Evolutionary conservation across 1,140 invertebrate species (phyloP).

Genomic region (Habropoda laboriosa): DNA sequence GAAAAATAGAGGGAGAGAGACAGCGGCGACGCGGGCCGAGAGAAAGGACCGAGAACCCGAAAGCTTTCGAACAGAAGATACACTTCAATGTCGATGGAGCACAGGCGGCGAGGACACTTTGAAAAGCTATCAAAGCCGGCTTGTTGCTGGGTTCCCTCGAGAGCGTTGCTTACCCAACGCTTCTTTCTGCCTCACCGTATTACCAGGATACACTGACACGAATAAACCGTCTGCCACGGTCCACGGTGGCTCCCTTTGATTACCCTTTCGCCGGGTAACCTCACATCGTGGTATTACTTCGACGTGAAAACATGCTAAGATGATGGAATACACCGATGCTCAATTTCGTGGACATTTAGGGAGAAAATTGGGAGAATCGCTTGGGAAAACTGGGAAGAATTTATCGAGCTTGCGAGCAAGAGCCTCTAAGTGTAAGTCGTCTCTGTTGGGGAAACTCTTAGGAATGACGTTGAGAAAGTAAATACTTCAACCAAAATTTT

Average conservation of each 20-base stretch:
- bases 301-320: neutral
- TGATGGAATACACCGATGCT: neutral
- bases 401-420: too few species aligned
- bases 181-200: constrained; percentile 28
- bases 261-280: neutral
- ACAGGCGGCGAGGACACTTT: constrained; percentile 34
- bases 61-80: constrained; percentile 28
- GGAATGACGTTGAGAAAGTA: too few species aligned
- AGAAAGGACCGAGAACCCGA: constrained; percentile 44
- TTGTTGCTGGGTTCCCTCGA: constrained; percentile 32
- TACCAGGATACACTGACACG: neutral
- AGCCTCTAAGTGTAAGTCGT: too few species aligned
- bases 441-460: too few species aligned
- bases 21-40: constrained; percentile 22
- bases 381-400: neutral
- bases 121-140: constrained; percentile 60
- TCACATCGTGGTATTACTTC: neutral
- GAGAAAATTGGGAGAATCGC: neutral
- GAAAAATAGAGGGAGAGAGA: constrained; percentile 46
- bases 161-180: constrained; percentile 45
- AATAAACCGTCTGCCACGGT: constrained; percentile 3
- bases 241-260: neutral
- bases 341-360: neutral
- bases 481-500: too few species aligned
- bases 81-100: constrained; percentile 8